These are phyloP conservation scores for Anser cygnoides DNA, from an alignment of 2,113 vertebrate species.

Conservation along the genomic window DNA sequence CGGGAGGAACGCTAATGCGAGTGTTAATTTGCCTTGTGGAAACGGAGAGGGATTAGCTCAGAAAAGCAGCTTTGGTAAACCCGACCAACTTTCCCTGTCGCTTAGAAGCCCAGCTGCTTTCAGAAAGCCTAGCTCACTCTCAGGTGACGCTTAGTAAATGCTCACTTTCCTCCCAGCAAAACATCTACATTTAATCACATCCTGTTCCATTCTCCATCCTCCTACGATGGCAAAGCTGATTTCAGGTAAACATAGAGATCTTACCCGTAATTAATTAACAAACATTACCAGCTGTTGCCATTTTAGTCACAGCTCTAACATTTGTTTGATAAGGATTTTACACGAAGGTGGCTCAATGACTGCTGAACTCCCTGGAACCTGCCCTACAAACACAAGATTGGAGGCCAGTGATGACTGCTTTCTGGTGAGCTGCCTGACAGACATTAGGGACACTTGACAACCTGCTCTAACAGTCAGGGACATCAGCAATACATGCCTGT, in stretches of 20 bases:
- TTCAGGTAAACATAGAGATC: background rate
- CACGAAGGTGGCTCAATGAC: background rate
- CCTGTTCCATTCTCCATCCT: background rate
- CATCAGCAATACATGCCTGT: fast-evolving
- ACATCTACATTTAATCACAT: background rate
- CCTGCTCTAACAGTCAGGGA: fast-evolving
- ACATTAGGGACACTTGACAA: background rate
- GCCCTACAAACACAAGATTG: background rate
- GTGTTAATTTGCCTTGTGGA: background rate
- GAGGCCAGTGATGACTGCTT: background rate
- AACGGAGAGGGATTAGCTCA: background rate
- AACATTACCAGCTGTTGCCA: slow-evolving; percentile 11
- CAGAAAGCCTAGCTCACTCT: background rate
- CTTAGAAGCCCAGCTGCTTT: background rate
- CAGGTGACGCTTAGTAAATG: background rate
- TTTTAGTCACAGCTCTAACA: background rate
- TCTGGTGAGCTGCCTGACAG: fast-evolving
- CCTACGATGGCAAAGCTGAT: background rate
- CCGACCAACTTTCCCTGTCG: background rate
- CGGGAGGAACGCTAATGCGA: background rate
- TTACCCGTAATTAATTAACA: background rate
- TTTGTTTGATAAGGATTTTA: background rate
- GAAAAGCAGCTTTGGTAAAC: background rate
- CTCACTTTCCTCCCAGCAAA: background rate
- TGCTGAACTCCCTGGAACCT: background rate